Base-by-base conservation (phyloP, 2,113 vertebrate species). In the Barnardius zonarius region DNA sequence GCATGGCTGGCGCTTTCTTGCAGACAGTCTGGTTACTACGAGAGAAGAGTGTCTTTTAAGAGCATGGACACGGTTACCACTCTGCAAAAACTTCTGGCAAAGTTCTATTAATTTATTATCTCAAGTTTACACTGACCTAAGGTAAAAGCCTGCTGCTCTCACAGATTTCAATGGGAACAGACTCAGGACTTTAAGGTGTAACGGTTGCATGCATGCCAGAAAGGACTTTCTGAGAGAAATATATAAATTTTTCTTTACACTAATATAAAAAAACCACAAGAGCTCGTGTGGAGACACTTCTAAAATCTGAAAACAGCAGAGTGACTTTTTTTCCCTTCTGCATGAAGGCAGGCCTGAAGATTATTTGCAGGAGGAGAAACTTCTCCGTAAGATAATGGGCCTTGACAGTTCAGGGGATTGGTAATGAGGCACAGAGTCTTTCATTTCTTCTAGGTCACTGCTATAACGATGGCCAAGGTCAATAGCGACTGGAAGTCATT, bases 401-500 rank as follows among this genome's bases (percentile, higher is more conserved):
- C 75, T 86, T 0, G 3, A 88, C 74, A 93, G 80, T 77, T 95
- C 82, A 80, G 52, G 46, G 70, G 72, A 14, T 24, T 83, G 84
- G 76, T 93, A 96, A 94, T 67, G 88, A 96, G 81, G 64, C 78
- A 79, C 44, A 39, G 83, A 89, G 44, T 74, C 59, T 93, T 92
- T 96, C 57, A 79, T 75, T 94, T 76, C 92, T 83, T 86, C 78
- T 27, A 89, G 96, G 95, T 95, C 86, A 81, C 78, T 69, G 68
- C 88, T 88, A 3, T 83, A 94, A 94, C 76, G 80, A 84, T 43
- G 57, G 82, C 66, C 82, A 83, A 80, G 84, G 93, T 93, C 86
- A 90, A 55, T 8, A 93, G 84, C 81, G 77, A 91, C 85, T 91
- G 92, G 64, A 90, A 96, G 78, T 83, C 92, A 93, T 94, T 90